Percentiles rank a stretch among this genome's conserved stretches.
These are phyloP conservation scores for Microcebus murinus DNA, from an alignment of 2,113 vertebrate species.

Conservation along the genomic window DNA sequence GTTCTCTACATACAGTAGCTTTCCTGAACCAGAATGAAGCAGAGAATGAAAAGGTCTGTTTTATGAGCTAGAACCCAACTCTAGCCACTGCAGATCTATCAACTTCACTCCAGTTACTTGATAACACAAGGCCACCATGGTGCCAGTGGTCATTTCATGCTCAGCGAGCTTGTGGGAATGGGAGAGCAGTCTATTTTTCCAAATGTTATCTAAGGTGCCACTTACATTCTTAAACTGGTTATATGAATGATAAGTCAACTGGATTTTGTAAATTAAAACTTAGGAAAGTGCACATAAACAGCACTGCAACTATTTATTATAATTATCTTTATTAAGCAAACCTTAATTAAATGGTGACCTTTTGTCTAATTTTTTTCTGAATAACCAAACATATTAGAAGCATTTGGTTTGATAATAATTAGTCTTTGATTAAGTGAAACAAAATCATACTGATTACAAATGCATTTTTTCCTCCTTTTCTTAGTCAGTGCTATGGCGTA, in stretches of 20 bases:
- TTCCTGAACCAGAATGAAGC: background rate
- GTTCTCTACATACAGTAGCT: background rate
- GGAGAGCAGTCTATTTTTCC: background rate
- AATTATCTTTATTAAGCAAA: background rate
- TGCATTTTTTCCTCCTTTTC: background rate
- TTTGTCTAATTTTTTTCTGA: background rate
- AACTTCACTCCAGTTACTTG: background rate
- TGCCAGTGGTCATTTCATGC: background rate
- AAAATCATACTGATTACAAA: background rate
- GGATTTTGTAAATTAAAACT: background rate
- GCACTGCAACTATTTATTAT: background rate
- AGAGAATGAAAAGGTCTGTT: background rate
- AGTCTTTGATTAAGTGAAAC: background rate
- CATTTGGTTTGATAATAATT: background rate
- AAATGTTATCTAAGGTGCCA: conserved; percentile 25
- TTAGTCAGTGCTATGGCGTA: background rate
- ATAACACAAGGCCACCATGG: background rate
- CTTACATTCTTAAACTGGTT: background rate
- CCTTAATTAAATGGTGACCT: background rate
- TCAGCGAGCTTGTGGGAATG: background rate
- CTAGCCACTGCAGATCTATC: background rate
- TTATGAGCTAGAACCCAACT: conserved; percentile 21
- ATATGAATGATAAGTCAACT: background rate
- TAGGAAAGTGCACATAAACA: background rate
- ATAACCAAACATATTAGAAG: background rate